Evolutionary conservation across 37 sponge, comb jelly and placozoan species (phyloP).

Genomic region (Chondrosia reniformis): DNA sequence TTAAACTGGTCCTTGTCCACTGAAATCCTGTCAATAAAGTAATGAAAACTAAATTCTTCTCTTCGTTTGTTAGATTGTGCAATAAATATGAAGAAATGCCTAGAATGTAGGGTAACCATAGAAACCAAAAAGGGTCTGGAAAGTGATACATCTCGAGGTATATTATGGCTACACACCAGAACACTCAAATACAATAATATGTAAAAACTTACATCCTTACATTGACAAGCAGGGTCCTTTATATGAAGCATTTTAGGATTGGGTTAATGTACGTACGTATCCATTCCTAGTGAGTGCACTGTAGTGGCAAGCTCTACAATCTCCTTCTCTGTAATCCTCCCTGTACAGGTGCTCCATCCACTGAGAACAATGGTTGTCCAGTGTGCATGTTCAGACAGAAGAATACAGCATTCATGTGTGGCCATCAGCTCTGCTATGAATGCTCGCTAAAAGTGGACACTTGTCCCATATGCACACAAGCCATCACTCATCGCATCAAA

Average conservation of each 20-base stretch:
- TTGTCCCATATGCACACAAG: conserved; percentile 78
- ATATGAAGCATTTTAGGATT: no score
- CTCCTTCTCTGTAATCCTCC: no score
- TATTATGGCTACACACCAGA: not conserved
- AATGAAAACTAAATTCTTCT: no score
- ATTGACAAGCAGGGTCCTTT: no score
- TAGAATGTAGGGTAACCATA: not conserved
- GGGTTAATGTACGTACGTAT: no score
- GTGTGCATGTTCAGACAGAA: conserved; percentile 70
- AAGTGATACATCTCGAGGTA: not conserved
- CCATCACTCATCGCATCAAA: conserved; percentile 71
- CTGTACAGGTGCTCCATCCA: no score
- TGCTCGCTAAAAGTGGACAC: conserved; percentile 70
- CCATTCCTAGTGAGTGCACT: no score
- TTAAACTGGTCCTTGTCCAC: no score
- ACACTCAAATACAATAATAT: not conserved
- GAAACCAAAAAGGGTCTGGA: not conserved
- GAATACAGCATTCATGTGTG: conserved; percentile 79
- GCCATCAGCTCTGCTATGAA: conserved; percentile 77
- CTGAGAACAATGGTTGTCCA: conserved; percentile 33
- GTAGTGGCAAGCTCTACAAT: no score
- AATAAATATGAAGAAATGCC: not conserved
- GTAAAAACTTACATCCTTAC: not conserved
- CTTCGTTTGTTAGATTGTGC: not conserved
- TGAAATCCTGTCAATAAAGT: no score